A percentile compares a stretch with the other conserved stretches of the same genome.
These are phyloP conservation scores for Cheirogaleus major DNA, from an alignment of 2,797 vertebrate genomes.

Conservation along the genomic window DNA sequence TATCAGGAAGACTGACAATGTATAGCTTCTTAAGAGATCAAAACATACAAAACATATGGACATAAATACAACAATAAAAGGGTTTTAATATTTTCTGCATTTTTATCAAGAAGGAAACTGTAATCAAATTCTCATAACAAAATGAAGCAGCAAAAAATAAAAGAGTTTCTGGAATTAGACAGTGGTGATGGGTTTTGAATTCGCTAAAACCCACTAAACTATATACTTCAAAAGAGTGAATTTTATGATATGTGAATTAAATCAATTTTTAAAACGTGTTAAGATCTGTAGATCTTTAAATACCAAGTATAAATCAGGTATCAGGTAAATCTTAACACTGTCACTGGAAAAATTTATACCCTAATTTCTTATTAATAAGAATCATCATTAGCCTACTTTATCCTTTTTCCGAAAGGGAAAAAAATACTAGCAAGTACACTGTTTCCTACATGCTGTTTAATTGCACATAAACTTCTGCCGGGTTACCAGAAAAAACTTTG, in stretches of 20 bases:
- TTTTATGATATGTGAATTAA: slow-evolving; percentile 14
- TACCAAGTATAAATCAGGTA: neutral
- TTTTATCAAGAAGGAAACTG: slow-evolving; percentile 46
- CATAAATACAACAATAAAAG: neutral
- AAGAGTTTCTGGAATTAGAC: neutral
- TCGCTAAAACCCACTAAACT: neutral
- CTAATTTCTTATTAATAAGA: neutral
- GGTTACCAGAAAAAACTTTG: neutral
- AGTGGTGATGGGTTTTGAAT: neutral
- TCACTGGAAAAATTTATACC: neutral
- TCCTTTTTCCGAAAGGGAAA: neutral
- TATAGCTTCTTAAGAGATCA: neutral
- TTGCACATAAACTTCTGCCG: neutral
- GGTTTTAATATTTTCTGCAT: neutral
- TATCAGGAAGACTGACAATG: neutral
- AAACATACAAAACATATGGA: neutral
- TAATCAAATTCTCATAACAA: neutral
- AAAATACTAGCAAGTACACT: neutral
- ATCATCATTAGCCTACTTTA: neutral
- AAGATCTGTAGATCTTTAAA: neutral
- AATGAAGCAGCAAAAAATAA: slow-evolving; percentile 16
- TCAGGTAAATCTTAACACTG: neutral
- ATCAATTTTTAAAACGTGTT: neutral
- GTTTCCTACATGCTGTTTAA: neutral
- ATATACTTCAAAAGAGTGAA: neutral